Percentiles rank a stretch among this genome's conserved stretches.
These are phyloP conservation scores for Caenorhabditis auriculariae DNA, from an alignment of 2,888 invertebrate genomes.

Conservation along the genomic window DNA sequence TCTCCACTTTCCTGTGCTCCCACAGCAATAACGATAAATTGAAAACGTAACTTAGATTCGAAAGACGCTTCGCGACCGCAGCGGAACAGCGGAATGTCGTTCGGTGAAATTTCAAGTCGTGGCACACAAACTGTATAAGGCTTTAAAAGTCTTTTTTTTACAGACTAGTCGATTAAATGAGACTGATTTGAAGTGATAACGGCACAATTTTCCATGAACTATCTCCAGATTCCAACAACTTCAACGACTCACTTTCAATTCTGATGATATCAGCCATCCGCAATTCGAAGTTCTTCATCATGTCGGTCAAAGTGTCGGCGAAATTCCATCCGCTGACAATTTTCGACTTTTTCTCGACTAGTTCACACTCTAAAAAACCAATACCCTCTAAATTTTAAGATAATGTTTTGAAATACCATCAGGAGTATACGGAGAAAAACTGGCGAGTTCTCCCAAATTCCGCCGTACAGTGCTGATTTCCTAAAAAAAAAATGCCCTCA, in stretches of 20 bases:
- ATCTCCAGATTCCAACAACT: too few species aligned
- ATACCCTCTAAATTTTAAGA: not conserved
- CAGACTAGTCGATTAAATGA: too few species aligned
- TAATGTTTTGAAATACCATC: slow-evolving; percentile 6
- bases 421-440: slow-evolving; percentile 16
- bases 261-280: not conserved
- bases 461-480: slow-evolving; percentile 14
- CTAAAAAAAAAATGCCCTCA: not conserved
- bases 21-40: too few species aligned
- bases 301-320: not conserved
- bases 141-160: too few species aligned
- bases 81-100: too few species aligned
- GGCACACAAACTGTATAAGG: too few species aligned
- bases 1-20: too few species aligned
- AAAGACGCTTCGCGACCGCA: too few species aligned
- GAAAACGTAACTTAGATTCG: too few species aligned
- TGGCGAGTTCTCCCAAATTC: slow-evolving; percentile 4
- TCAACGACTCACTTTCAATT: not conserved
- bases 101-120: too few species aligned
- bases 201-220: too few species aligned
- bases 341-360: not conserved
- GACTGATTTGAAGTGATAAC: too few species aligned
- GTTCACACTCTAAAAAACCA: not conserved
- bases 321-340: not conserved
- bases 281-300: slow-evolving; percentile 2